phyloP scores from a whole-genome alignment of 2,888 invertebrate genomes.

The Eupelmus urozonus region DNA sequence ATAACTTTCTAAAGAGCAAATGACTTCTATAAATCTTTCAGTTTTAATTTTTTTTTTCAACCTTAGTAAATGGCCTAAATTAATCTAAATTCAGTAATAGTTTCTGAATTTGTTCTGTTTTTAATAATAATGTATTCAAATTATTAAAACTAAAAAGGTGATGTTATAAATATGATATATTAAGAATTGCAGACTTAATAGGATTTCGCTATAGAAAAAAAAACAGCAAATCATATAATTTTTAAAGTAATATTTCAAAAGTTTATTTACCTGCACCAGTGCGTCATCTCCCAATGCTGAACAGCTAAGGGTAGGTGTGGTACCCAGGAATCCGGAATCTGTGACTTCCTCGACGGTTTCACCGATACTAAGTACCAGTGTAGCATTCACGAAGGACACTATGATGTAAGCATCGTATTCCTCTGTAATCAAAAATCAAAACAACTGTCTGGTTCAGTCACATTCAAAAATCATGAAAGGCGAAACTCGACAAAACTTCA shows the following conservation, averaged over 20 bases:
- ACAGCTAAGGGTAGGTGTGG: conserved; percentile 98
- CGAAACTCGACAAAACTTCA: conserved; percentile 11
- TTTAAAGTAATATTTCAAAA: too few relatives aligned
- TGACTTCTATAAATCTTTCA: too few relatives aligned
- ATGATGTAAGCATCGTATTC: conserved; percentile 99
- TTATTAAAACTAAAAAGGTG: too few relatives aligned
- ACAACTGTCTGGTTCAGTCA: conserved; percentile 56
- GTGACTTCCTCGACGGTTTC: conserved; percentile 99
- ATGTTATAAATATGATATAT: too few relatives aligned
- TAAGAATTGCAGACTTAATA: conserved; percentile 19
- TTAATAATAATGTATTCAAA: too few relatives aligned
- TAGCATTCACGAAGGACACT: conserved; percentile 99
- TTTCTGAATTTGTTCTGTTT: too few relatives aligned
- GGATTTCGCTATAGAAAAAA: not conserved
- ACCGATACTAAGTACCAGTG: conserved; percentile 98
- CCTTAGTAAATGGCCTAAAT: too few relatives aligned
- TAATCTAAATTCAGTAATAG: too few relatives aligned
- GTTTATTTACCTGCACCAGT: conserved; percentile 96
- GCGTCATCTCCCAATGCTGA: conserved; percentile 98
- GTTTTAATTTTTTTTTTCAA: too few relatives aligned
- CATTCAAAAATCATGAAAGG: not conserved
- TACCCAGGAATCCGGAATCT: conserved; percentile 99
- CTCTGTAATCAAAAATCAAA: conserved; percentile 88
- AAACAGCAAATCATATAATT: conserved; percentile 5
- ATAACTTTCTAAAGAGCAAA: too few relatives aligned